Percentiles rank a stretch among this genome's conserved stretches.
These are phyloP conservation scores for Parasteatoda lunata DNA, from an alignment of 2,888 invertebrate genomes.

Conservation along the genomic window DNA sequence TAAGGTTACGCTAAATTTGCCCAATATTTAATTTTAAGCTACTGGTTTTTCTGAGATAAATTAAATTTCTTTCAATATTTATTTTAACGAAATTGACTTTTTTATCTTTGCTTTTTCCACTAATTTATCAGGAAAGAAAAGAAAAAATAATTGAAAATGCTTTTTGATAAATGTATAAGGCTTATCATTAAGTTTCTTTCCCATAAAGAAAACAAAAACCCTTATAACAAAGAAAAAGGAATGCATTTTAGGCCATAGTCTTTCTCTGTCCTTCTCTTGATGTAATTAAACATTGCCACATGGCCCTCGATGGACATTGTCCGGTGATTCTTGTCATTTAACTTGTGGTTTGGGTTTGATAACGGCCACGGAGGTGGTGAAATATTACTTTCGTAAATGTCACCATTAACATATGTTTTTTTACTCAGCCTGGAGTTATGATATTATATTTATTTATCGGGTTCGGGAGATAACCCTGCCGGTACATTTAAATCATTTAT, in stretches of 20 bases:
- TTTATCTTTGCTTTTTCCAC: too few relatives aligned
- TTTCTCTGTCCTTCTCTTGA: slow-evolving; percentile 41
- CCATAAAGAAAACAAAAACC: slow-evolving; percentile 7
- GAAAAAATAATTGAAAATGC: too few relatives aligned
- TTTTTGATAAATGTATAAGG: background rate
- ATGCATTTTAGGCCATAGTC: slow-evolving; percentile 17
- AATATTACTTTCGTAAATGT: background rate
- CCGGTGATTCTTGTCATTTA: background rate
- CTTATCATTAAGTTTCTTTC: slow-evolving; percentile 17
- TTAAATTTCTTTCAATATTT: too few relatives aligned
- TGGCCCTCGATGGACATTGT: slow-evolving; percentile 47
- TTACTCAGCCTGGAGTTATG: background rate
- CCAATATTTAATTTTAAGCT: too few relatives aligned
- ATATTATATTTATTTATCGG: too few relatives aligned
- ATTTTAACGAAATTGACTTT: too few relatives aligned
- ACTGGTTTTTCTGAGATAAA: too few relatives aligned
- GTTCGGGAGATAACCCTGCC: too few relatives aligned
- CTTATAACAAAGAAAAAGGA: slow-evolving; percentile 12
- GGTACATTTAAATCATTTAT: too few relatives aligned
- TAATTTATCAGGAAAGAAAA: too few relatives aligned
- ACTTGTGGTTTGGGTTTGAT: background rate
- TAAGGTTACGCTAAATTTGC: too few relatives aligned
- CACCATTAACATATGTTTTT: background rate
- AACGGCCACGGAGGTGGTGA: background rate
- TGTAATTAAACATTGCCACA: slow-evolving; percentile 56